A percentile compares a stretch with the other conserved stretches of the same genome.
These are phyloP conservation scores for Thalassaphorura encarpata DNA, from an alignment of 1,140 invertebrate species.

Conservation along the genomic window DNA sequence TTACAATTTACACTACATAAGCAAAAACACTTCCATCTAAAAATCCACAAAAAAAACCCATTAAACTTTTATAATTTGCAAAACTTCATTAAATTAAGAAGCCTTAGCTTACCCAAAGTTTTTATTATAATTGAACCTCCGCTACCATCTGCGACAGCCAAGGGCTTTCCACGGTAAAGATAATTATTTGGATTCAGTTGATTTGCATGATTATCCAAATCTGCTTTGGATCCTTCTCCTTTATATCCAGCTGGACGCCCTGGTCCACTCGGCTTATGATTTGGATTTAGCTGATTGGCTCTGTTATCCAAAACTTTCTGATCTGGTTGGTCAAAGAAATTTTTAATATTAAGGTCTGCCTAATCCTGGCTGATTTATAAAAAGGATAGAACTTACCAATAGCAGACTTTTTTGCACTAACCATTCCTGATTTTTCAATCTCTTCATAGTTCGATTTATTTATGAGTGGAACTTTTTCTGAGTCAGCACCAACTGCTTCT, in stretches of 20 bases:
- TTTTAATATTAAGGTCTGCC: neutral
- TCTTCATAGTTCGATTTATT: neutral
- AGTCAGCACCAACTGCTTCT: no score
- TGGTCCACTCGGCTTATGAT: conserved; percentile 9
- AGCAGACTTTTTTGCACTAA: neutral
- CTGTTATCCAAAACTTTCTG: conserved; percentile 13
- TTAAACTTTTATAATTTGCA: conserved; percentile 46
- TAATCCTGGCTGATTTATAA: neutral
- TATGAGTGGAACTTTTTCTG: neutral
- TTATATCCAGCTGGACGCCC: conserved; percentile 16
- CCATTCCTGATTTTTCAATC: neutral
- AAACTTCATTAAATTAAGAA: conserved; percentile 36
- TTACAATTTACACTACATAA: no score
- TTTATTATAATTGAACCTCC: conserved; percentile 3
- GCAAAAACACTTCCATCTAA: no score
- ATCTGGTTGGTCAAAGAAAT: neutral
- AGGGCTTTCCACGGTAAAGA: neutral
- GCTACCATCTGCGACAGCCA: neutral
- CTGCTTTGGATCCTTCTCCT: conserved; percentile 16
- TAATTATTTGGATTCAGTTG: conserved; percentile 26
- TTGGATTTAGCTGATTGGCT: conserved; percentile 16
- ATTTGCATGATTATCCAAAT: conserved; percentile 24
- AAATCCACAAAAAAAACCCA: no score
- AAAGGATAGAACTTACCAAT: neutral
- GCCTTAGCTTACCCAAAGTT: neutral